These are phyloP conservation scores for Eucidaris tribuloides DNA, from an alignment of 35 echinoderm and acorn worm species.

Conservation along the genomic window DNA sequence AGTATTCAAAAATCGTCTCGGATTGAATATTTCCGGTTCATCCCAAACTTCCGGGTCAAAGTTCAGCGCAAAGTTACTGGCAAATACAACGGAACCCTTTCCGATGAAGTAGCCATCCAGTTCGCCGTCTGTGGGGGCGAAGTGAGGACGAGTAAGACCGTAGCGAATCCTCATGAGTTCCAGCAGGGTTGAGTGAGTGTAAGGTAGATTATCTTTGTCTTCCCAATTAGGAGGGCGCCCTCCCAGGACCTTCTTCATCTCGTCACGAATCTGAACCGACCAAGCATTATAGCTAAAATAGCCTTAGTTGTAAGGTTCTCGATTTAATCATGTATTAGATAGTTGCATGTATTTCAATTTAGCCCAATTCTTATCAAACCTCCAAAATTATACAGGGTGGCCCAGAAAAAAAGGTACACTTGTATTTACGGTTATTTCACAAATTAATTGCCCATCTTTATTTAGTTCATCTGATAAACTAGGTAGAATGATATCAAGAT, in stretches of 20 bases:
- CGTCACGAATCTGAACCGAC: too few relatives aligned
- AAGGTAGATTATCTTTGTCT: constrained; percentile 51
- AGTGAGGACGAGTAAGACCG: constrained; percentile 74
- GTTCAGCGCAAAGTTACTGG: constrained; percentile 68
- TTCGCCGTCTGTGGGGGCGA: constrained; percentile 47
- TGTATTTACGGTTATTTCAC: too few relatives aligned
- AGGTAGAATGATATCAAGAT: too few relatives aligned
- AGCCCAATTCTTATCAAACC: too few relatives aligned
- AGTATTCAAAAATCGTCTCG: constrained; percentile 53
- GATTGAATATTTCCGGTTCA: constrained; percentile 67
- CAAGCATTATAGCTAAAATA: too few relatives aligned
- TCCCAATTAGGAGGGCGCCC: constrained; percentile 35
- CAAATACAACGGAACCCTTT: constrained; percentile 70
- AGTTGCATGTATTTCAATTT: too few relatives aligned
- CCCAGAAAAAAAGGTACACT: too few relatives aligned
- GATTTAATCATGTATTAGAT: too few relatives aligned
- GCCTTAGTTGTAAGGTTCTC: too few relatives aligned
- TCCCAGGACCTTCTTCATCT: constrained; percentile 60
- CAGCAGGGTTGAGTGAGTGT: constrained; percentile 59
- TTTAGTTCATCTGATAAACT: too few relatives aligned
- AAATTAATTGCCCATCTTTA: too few relatives aligned
- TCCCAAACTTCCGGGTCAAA: constrained; percentile 56
- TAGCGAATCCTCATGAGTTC: constrained; percentile 57
- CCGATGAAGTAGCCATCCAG: constrained; percentile 57
- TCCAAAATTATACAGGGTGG: too few relatives aligned